A percentile compares a stretch with the other conserved stretches of the same genome.
Evolutionary conservation across 2,888 invertebrate genomes (phyloP).

Genomic region (Subacronicta megacephala): DNA sequence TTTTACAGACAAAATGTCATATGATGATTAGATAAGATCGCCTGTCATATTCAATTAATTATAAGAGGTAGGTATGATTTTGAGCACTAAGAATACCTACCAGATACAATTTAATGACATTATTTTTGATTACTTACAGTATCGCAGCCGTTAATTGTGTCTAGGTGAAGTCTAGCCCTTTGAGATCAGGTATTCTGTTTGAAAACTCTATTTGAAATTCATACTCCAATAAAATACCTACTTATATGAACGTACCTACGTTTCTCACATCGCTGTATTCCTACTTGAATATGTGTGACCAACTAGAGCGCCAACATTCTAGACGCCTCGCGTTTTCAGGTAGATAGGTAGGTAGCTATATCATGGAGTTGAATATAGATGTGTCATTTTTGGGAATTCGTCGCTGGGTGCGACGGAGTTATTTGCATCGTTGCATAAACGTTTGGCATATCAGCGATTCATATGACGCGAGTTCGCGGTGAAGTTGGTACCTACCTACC

Average conservation of each 20-base stretch:
- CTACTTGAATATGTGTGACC: constrained; percentile 42
- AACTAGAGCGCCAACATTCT: constrained; percentile 42
- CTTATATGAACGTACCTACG: constrained; percentile 9
- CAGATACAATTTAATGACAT: too few species aligned
- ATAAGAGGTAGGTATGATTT: too few species aligned
- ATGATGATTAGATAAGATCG: too few species aligned
- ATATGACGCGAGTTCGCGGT: constrained; percentile 8
- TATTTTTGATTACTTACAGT: too few species aligned
- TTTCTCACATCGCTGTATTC: constrained; percentile 8
- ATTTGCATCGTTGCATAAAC: constrained; percentile 28
- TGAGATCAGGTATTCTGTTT: too few species aligned
- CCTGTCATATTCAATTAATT: too few species aligned
- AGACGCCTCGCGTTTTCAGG: constrained; percentile 51
- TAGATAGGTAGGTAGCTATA: constrained; percentile 14
- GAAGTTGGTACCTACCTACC: too few species aligned
- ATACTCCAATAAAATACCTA: constrained; percentile 11
- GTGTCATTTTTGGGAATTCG: constrained; percentile 34
- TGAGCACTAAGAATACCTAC: too few species aligned
- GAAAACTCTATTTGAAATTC: too few species aligned
- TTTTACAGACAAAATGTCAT: too few species aligned
- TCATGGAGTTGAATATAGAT: constrained; percentile 32
- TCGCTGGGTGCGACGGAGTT: constrained; percentile 27
- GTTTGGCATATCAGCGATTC: constrained; percentile 13
- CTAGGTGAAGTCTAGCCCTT: too few species aligned
- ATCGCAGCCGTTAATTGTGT: not conserved